A percentile compares a stretch with the other conserved stretches of the same genome.
phyloP scores from a whole-genome alignment of 2,797 vertebrate species.

The Eidolon dupreanum region DNA sequence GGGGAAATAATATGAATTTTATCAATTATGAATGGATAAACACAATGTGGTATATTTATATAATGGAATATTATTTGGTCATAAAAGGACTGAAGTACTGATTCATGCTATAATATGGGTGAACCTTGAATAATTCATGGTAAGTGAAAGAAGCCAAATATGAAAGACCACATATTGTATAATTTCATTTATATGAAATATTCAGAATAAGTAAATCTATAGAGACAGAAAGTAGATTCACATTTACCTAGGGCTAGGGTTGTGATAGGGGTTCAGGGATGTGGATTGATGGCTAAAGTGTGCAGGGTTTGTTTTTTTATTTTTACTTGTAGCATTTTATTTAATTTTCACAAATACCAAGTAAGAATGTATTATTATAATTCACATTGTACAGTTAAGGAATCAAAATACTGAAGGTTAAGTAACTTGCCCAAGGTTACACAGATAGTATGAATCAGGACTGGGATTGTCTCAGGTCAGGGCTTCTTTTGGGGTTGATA shows the following conservation, averaged over 20 bases:
- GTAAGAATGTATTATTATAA: neutral
- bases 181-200: neutral
- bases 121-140: neutral
- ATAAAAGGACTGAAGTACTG: conserved; percentile 18
- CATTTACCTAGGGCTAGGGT: neutral
- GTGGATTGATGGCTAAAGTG: neutral
- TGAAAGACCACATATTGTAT: neutral
- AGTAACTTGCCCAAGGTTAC: neutral
- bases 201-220: neutral
- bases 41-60: neutral
- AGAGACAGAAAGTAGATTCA: neutral
- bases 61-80: conserved; percentile 2
- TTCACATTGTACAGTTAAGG: neutral
- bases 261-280: neutral
- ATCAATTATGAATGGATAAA: neutral
- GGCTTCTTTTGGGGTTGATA: neutral
- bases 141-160: neutral
- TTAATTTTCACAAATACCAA: neutral
- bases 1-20: neutral
- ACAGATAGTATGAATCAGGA: neutral
- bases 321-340: neutral
- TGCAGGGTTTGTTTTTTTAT: neutral
- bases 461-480: neutral
- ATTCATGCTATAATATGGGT: neutral
- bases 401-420: neutral